Evolutionary conservation across 1,140 invertebrate species (phyloP), one percentile per base, ranked within the genome.

Genomic region (Cotesia chilonis): DNA sequence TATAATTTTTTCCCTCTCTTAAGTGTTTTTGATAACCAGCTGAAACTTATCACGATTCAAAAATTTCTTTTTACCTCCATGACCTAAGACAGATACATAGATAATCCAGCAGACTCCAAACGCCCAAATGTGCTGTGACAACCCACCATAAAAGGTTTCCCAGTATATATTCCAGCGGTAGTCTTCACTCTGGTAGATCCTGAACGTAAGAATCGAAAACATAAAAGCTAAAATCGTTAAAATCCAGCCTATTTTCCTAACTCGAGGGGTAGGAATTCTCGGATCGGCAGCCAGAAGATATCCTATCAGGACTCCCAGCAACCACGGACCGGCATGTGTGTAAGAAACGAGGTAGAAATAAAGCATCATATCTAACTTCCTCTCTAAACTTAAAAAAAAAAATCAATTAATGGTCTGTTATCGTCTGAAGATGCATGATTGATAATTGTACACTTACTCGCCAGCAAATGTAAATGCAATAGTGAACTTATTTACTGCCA

Each of bases 321-420:
- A 28, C 28, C 28, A 28, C 28, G 28, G 88, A 4, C 86, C 82
- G 38, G 87, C 86, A 76, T 89, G 80, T 0, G 82, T 85, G 75
- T 88, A 86, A 5, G 79, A 75, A 4, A 70, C 60, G 20, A 77
- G 70, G 63, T 85, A 85, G 66, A 82, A 81, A 63, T 77, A 70
- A n/a, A 52, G 38, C 36, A 77, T 61, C 12, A 41, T 35, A 55
- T 74, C 68, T 55, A 36, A 17, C 4, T 51, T 9, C n/a, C 5
- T 57, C 1, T 12, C 65, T 36, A 66, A 51, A 37, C 47, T 70
- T 28, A 28, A 36, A n/a, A 63, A 63, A 54, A 9, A 20, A 65
- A 69, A 63, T 28, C 28, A 70, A 47, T 36, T 6, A 41, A 14
- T 36, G 2, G 14, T 35, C 54, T 2, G 14, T 10, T 66, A n/a